Base-by-base conservation (phyloP, 2,113 vertebrate species). In the Scatophagus argus region DNA sequence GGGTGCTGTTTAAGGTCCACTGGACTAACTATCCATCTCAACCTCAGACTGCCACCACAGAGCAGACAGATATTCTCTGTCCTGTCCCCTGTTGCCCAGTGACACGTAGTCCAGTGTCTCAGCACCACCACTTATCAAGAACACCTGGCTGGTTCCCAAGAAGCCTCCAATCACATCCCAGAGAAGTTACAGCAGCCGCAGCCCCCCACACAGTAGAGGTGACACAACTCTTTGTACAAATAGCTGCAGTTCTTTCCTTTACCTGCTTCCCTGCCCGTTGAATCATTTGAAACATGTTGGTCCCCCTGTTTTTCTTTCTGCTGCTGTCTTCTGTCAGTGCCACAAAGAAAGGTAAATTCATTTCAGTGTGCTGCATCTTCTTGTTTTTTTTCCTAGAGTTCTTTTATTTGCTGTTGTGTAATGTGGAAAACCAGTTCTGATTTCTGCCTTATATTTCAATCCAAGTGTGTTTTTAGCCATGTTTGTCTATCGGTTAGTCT, bases 101-200 rank as follows among this genome's bases (percentile, higher is more conserved):
- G 93, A 95, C 94, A 95, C 95, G 94, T 95, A 89, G 58, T 74
- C 87, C 60, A 81, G 83, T 21, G 13, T 69, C 51, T 52, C 21
- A 32, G 62, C 59, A 23, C 38, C 75, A 71, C 23, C 54, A 75
- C 78, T 79, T 91, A 89, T 91, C 93, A 89, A 29, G 17, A 82
- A 68, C 95, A 95, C 91, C 93, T 95, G 94, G 67, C 29, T n/a
- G 59, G 19, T 93, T 95, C 95, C 81, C 95, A 95, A 31, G 31
- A 77, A 68, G 21, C 71, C 47, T 84, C 92, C 93, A 92, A 91
- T 93, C 88, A 79, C 39, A 55, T 54, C 34, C 13, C 51, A 81
- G 52, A 47, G 31, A 64, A 6, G 44, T 14, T 14, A 10, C 62
- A 70, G 79, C 21, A 46, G 59, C 49, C 9, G 4, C 44, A 10